Percentiles rank a stretch among this genome's conserved stretches.
Conservation (phyloP, 2,888 invertebrate genomes). For the Lampropteryx suffumata region DNA sequence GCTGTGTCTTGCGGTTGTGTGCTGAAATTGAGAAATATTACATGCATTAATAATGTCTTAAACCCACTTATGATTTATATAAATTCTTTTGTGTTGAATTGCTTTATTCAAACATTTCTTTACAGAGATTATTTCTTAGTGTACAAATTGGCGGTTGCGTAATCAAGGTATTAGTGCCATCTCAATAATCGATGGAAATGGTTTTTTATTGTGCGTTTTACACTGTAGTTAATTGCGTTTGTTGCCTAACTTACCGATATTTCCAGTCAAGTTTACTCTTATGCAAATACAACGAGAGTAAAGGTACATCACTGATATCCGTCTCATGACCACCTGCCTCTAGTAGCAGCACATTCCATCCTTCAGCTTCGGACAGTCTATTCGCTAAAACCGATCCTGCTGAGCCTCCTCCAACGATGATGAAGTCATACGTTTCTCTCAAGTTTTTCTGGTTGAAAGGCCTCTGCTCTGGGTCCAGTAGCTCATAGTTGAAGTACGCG, state of each 20-base stretch:
- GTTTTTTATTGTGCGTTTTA: neutral
- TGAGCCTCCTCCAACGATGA: constrained; percentile 92
- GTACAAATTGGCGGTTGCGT: constrained; percentile 6
- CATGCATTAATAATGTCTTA: neutral
- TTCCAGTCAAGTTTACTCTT: constrained; percentile 96
- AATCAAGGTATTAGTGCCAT: constrained; percentile 15
- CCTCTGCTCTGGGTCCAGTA: constrained; percentile 92
- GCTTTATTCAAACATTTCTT: constrained; percentile 7
- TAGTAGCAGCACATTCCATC: constrained; percentile 90
- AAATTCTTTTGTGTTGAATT: constrained; percentile 2
- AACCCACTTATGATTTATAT: neutral
- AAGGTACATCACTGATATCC: constrained; percentile 92
- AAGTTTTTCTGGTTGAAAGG: constrained; percentile 87
- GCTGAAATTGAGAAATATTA: constrained; percentile 64
- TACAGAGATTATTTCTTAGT: neutral
- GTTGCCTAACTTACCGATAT: constrained; percentile 83
- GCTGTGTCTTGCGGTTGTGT: constrained; percentile 92
- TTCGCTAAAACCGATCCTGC: constrained; percentile 93
- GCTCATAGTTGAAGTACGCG: constrained; percentile 92
- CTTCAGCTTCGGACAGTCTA: constrained; percentile 88
- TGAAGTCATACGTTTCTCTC: constrained; percentile 90
- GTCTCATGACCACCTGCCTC: constrained; percentile 95
- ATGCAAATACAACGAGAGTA: constrained; percentile 93
- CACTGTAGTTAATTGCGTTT: neutral
- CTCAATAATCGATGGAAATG: neutral